Evolutionary conservation across 1,140 invertebrate genomes (phyloP).

Genomic region (Heliothis subflexa): DNA sequence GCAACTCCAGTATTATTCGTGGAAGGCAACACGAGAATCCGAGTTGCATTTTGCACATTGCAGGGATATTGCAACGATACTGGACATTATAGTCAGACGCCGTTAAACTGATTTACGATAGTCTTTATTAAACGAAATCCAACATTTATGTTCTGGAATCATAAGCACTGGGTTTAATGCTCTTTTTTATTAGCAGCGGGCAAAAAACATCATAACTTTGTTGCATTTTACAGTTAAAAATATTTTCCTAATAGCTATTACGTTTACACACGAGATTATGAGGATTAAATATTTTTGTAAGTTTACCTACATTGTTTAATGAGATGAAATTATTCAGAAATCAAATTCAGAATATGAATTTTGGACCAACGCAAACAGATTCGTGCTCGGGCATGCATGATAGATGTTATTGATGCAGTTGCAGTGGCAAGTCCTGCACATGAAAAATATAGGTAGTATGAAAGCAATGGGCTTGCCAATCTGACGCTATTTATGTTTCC

Average conservation of each 20-base stretch:
- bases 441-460: constrained; percentile 13
- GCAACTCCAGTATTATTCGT: constrained; percentile 16
- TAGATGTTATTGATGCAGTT: not conserved
- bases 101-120: constrained; percentile 41
- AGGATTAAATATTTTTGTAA: not conserved
- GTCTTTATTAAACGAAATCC: constrained; percentile 35
- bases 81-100: constrained; percentile 25
- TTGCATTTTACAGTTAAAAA: not conserved
- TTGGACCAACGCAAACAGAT: not conserved
- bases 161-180: constrained; percentile 36
- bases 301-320: not conserved
- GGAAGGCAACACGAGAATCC: constrained; percentile 3
- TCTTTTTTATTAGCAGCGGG: not conserved
- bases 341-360: not conserved
- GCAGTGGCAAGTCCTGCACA: not conserved
- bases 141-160: constrained; percentile 23
- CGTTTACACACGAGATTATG: not conserved
- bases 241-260: constrained; percentile 6
- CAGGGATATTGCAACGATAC: constrained; percentile 26
- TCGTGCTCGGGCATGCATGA: not conserved
- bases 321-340: not conserved
- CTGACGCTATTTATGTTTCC: constrained; percentile 1
- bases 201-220: constrained; percentile 4
- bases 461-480: constrained; percentile 24
- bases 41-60: constrained; percentile 22